A percentile compares a stretch with the other conserved stretches of the same genome.
Conservation (phyloP, 1,140 invertebrate species). For the Trinorchestia longiramus region DNA sequence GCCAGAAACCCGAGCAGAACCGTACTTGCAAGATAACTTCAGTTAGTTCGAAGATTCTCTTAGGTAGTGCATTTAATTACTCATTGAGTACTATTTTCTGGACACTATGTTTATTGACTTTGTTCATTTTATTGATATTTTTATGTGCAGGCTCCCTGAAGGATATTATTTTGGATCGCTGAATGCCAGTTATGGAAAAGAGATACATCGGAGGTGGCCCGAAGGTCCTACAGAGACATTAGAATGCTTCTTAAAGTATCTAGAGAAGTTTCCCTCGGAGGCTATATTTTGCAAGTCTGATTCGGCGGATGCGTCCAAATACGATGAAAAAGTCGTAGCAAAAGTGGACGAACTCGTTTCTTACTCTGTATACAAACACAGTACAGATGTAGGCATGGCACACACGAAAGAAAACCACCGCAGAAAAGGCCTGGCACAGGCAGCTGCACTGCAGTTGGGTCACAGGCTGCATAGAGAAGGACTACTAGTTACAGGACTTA, state of each 20-base stretch:
- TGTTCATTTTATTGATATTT: neutral
- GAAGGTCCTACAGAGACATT: neutral
- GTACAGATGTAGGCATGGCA: neutral
- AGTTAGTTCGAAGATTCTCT: neutral
- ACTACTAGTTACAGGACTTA: neutral
- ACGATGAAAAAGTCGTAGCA: neutral
- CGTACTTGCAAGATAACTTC: neutral
- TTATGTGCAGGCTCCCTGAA: neutral
- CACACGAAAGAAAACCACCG: neutral
- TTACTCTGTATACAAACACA: neutral
- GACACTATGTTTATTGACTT: too few relatives aligned
- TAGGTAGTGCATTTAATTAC: neutral
- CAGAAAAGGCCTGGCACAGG: neutral
- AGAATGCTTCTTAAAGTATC: neutral
- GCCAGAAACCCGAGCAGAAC: too few relatives aligned
- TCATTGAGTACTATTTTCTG: neutral
- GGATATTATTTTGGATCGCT: slow-evolving; percentile 3
- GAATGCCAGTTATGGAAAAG: neutral
- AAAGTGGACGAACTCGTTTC: neutral
- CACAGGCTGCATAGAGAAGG: neutral
- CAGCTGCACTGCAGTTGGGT: neutral
- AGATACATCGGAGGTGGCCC: neutral
- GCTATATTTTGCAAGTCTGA: neutral
- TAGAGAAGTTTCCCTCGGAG: neutral
- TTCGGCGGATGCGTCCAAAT: neutral